phyloP scores from a whole-genome alignment of 2,888 invertebrate genomes.

The Aleiodes alternator region DNA sequence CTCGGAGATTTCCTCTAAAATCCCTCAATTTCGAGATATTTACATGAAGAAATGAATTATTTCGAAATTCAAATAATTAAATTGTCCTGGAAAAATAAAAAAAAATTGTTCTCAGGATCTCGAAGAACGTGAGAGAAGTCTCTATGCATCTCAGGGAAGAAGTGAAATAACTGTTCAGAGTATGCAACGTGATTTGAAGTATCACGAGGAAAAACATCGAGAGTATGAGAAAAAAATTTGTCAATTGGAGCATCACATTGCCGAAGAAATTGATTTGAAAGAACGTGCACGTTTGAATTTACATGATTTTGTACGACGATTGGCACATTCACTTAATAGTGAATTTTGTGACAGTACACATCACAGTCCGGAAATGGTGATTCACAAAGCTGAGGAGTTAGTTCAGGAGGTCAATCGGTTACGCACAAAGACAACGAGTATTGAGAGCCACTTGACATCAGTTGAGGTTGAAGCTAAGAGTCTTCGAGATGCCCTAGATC shows the following conservation, averaged over 20 bases:
- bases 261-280: conserved; percentile 85
- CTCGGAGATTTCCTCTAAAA: too few relatives aligned
- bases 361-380: conserved; percentile 80
- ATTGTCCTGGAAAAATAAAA: neutral
- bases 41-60: too few relatives aligned
- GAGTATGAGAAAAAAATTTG: conserved; percentile 86
- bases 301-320: conserved; percentile 83
- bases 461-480: conserved; percentile 82
- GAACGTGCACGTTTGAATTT: conserved; percentile 79
- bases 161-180: conserved; percentile 85
- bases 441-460: conserved; percentile 76
- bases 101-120: conserved; percentile 77
- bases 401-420: conserved; percentile 84
- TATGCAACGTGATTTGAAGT: conserved; percentile 84
- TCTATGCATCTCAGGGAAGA: conserved; percentile 80
- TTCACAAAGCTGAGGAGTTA: conserved; percentile 87
- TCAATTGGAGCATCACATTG: conserved; percentile 83
- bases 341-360: conserved; percentile 83
- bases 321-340: conserved; percentile 84
- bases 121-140: conserved; percentile 85
- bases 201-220: conserved; percentile 85
- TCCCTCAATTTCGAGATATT: too few relatives aligned
- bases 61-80: too few relatives aligned
- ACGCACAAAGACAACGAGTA: conserved; percentile 77
- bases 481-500: conserved; percentile 82